Percentiles rank a stretch among this genome's conserved stretches.
Conservation (phyloP, 2,113 vertebrate genomes). For the Elaphurus davidianus region DNA sequence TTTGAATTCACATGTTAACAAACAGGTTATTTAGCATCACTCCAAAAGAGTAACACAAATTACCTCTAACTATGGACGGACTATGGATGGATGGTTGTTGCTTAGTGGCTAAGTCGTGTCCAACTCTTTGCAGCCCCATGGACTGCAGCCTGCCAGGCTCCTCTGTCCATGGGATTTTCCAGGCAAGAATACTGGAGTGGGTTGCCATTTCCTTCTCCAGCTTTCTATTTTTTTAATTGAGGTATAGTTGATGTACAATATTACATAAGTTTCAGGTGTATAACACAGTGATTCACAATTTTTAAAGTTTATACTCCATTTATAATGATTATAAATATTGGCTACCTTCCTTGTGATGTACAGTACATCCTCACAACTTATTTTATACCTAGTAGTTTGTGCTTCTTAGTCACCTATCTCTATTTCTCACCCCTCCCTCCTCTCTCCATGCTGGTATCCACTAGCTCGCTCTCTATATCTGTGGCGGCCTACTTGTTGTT, state of each 20-base stretch:
- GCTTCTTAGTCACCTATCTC: too few species aligned
- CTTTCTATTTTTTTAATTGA: not conserved
- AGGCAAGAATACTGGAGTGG: too few species aligned
- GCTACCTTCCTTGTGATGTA: not conserved
- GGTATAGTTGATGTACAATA: not conserved
- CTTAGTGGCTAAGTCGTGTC: too few species aligned
- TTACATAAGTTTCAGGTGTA: not conserved
- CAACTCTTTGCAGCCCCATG: too few species aligned
- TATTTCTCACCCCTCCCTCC: not conserved
- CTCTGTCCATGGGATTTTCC: too few species aligned
- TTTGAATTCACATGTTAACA: too few species aligned
- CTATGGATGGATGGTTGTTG: too few species aligned
- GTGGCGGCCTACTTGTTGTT: not conserved
- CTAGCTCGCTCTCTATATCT: not conserved
- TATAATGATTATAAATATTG: not conserved
- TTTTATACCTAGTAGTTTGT: not conserved
- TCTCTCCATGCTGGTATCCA: not conserved
- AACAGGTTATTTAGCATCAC: too few species aligned
- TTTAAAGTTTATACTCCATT: not conserved
- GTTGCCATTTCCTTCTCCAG: too few species aligned
- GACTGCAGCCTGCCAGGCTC: too few species aligned
- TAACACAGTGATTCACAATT: not conserved
- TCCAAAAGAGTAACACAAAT: too few species aligned
- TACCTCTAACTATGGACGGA: too few species aligned
- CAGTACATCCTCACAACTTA: not conserved